These are phyloP conservation scores for Pollenia amentaria DNA, from an alignment of 2,888 invertebrate genomes.

Conservation along the genomic window DNA sequence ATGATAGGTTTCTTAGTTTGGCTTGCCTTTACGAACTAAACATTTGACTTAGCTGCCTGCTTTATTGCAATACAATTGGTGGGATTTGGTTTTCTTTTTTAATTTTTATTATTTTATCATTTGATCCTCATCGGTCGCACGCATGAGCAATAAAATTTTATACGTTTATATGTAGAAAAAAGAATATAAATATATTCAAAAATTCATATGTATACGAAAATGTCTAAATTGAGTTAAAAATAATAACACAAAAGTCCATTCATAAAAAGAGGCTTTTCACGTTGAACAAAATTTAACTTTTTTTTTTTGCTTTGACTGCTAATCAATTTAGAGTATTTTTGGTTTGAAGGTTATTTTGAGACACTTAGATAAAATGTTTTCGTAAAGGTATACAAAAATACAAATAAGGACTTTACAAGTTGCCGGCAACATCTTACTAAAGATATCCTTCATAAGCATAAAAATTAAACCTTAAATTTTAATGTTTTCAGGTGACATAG, in stretches of 20 bases:
- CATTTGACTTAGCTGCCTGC: slow-evolving; percentile 38
- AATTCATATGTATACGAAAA: slow-evolving; percentile 21
- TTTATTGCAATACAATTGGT: slow-evolving; percentile 50
- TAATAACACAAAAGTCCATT: slow-evolving; percentile 26
- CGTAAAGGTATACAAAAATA: too few relatives aligned
- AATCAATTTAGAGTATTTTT: slow-evolving; percentile 7
- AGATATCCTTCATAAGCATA: too few relatives aligned
- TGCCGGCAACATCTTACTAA: too few relatives aligned
- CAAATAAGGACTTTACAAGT: not conserved
- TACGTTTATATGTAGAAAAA: slow-evolving; percentile 47
- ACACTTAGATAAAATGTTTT: not conserved
- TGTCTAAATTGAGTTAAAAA: slow-evolving; percentile 34
- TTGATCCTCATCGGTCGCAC: slow-evolving; percentile 80
- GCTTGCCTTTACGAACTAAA: slow-evolving; percentile 5
- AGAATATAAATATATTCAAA: slow-evolving; percentile 54
- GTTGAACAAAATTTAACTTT: not conserved
- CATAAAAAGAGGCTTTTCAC: slow-evolving; percentile 4
- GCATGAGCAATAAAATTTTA: slow-evolving; percentile 81
- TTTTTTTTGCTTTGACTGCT: not conserved
- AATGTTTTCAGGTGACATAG: too few relatives aligned
- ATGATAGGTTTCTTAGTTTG: slow-evolving; percentile 36
- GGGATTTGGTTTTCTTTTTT: slow-evolving; percentile 15
- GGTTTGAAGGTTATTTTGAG: not conserved
- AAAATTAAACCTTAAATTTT: too few relatives aligned
- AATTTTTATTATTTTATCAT: slow-evolving; percentile 64